Evolutionary conservation across 2,113 vertebrate genomes (phyloP).

Genomic region (Toxotes jaculatrix): DNA sequence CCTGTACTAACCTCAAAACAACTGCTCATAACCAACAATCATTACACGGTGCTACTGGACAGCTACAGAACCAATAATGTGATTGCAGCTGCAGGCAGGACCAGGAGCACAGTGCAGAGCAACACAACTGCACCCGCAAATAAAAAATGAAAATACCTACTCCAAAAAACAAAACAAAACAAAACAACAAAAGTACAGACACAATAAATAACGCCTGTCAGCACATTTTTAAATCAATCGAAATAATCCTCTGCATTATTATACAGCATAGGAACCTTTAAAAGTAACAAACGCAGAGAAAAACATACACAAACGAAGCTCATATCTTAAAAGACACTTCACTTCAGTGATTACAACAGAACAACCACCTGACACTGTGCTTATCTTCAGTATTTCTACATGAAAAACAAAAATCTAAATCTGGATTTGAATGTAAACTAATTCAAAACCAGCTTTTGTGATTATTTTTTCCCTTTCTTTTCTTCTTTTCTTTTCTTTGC

Average conservation of each 20-base stretch:
- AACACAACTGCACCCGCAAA: not conserved
- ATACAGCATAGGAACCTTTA: too few species aligned
- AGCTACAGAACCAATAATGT: not conserved
- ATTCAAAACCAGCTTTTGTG: too few species aligned
- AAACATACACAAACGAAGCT: too few species aligned
- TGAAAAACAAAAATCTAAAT: too few species aligned
- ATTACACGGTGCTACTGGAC: not conserved
- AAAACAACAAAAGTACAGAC: not conserved
- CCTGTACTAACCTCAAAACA: not conserved
- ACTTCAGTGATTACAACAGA: not conserved
- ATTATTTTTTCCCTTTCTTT: too few species aligned
- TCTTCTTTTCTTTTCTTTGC: too few species aligned
- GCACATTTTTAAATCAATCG: not conserved
- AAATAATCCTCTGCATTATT: not conserved
- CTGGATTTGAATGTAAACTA: too few species aligned
- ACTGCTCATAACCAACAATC: conserved; percentile 11
- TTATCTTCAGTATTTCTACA: too few species aligned
- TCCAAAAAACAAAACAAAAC: not conserved
- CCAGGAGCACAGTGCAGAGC: not conserved
- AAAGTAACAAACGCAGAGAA: too few species aligned
- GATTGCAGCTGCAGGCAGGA: conserved; percentile 3
- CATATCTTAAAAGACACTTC: too few species aligned
- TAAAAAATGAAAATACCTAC: not conserved
- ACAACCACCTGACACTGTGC: not conserved
- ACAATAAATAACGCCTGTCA: too few species aligned